Evolutionary conservation across 1,140 invertebrate species (phyloP).

Genomic region (Scaptomyza graminum): DNA sequence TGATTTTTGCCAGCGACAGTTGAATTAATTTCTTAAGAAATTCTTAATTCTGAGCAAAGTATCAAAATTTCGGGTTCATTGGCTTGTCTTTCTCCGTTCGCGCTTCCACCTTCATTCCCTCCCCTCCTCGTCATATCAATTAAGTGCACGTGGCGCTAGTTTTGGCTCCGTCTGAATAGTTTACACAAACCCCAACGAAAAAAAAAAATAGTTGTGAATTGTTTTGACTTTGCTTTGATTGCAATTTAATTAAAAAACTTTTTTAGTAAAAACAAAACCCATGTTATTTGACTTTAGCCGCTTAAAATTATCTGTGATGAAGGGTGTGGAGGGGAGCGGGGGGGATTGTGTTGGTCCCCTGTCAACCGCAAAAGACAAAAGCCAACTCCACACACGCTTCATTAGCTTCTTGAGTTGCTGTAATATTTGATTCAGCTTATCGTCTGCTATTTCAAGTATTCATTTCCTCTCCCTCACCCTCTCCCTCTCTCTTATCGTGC

Average conservation of each 20-base stretch:
- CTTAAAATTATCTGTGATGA: slow-evolving; percentile 27
- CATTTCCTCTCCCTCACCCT: slow-evolving; percentile 4
- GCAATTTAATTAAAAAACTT: slow-evolving; percentile 54
- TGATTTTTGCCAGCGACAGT: slow-evolving; percentile 51
- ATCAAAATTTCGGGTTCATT: slow-evolving; percentile 60
- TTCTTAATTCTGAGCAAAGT: slow-evolving; percentile 17
- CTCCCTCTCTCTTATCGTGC: slow-evolving; percentile 57
- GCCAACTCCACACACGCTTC: slow-evolving; percentile 23
- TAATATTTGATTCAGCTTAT: slow-evolving; percentile 32
- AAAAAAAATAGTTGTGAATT: slow-evolving; percentile 11
- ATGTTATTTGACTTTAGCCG: slow-evolving; percentile 29
- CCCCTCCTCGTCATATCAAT: slow-evolving; percentile 29
- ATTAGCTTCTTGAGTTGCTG: slow-evolving; percentile 27
- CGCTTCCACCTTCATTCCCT: neutral
- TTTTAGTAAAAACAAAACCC: neutral
- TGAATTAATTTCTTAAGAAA: slow-evolving; percentile 52
- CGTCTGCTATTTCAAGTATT: slow-evolving; percentile 42
- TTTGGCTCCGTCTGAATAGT: slow-evolving; percentile 34
- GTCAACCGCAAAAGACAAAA: slow-evolving; percentile 42
- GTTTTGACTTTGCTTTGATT: slow-evolving; percentile 27
- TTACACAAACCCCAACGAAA: slow-evolving; percentile 8
- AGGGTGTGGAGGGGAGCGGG: slow-evolving; percentile 2
- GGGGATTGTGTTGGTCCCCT: slow-evolving; percentile 4
- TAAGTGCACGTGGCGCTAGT: slow-evolving; percentile 43
- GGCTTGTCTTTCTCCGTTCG: slow-evolving; percentile 27